Evolutionary conservation across 2,888 invertebrate species (phyloP).

Genomic region (Watsonalla cultraria): DNA sequence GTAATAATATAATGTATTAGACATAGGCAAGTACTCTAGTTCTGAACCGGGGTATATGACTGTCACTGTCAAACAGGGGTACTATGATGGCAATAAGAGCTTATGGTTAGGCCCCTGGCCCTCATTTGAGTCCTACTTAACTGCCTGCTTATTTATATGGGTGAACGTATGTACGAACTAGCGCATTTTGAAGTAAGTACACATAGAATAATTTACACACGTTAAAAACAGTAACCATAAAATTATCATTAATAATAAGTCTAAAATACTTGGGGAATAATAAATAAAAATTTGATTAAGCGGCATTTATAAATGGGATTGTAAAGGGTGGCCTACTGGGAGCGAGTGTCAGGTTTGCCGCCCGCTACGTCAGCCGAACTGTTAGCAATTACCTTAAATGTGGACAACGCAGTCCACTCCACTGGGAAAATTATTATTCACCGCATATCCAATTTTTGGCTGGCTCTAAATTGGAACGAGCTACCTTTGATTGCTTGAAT

Average conservation of each 20-base stretch:
- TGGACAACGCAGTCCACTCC: constrained; percentile 72
- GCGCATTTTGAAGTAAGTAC: no score
- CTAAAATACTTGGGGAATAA: constrained; percentile 34
- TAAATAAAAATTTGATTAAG: constrained; percentile 70
- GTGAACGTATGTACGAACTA: no score
- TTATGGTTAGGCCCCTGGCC: no score
- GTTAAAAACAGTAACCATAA: not conserved
- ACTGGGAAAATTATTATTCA: constrained; percentile 73
- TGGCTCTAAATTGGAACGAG: constrained; percentile 57
- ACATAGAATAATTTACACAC: no score
- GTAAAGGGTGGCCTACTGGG: constrained; percentile 68
- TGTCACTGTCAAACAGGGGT: no score
- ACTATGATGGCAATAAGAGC: no score
- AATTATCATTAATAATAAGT: constrained; percentile 12
- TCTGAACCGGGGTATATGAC: no score
- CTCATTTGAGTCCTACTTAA: no score
- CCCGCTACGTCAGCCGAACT: constrained; percentile 71
- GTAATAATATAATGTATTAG: no score
- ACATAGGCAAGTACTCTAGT: no score
- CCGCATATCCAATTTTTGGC: constrained; percentile 70
- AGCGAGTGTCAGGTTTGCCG: constrained; percentile 67
- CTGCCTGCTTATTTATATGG: no score
- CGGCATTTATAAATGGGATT: constrained; percentile 73
- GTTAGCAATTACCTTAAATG: constrained; percentile 77
- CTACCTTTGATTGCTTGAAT: constrained; percentile 56